A percentile compares a stretch with the other conserved stretches of the same genome.
Evolutionary conservation across 2,888 invertebrate genomes (phyloP).

Genomic region (Cephus sareptanus): DNA sequence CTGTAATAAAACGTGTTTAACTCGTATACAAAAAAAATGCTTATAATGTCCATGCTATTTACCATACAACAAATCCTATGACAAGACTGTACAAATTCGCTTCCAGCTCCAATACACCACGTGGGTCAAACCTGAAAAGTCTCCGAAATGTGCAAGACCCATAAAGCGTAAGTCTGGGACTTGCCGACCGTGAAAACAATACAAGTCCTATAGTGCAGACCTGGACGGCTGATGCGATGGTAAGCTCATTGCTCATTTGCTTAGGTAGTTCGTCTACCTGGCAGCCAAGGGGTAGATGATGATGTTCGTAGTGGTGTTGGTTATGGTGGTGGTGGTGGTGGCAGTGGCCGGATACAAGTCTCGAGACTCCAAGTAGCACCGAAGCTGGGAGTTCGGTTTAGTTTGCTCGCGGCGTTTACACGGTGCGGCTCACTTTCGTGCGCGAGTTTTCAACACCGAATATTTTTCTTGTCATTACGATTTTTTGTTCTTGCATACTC

Average conservation of each 20-base stretch:
- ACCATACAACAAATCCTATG: neutral
- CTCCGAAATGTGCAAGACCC: neutral
- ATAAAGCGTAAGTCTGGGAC: neutral
- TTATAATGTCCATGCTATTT: neutral
- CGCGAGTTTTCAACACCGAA: neutral
- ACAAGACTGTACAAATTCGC: neutral
- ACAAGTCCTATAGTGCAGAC: neutral
- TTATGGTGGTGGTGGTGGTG: constrained; percentile 18
- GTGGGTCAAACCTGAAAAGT: neutral
- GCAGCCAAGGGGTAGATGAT: constrained; percentile 7
- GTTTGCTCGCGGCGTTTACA: constrained; percentile 62
- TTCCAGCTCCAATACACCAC: neutral
- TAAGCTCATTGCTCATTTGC: neutral
- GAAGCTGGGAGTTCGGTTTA: constrained; percentile 42
- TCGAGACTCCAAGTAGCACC: constrained; percentile 27
- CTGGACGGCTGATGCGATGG: neutral
- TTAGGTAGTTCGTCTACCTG: constrained; percentile 9
- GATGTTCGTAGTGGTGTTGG: neutral
- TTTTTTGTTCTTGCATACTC: neutral
- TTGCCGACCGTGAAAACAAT: neutral
- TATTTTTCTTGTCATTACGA: neutral
- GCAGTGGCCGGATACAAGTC: constrained; percentile 38
- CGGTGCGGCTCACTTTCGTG: constrained; percentile 27
- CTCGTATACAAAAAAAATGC: neutral
- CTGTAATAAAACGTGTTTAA: neutral